Evolutionary conservation across 2,888 invertebrate genomes (phyloP), one percentile per base, ranked within the genome.

Genomic region (Folsomia candida): DNA sequence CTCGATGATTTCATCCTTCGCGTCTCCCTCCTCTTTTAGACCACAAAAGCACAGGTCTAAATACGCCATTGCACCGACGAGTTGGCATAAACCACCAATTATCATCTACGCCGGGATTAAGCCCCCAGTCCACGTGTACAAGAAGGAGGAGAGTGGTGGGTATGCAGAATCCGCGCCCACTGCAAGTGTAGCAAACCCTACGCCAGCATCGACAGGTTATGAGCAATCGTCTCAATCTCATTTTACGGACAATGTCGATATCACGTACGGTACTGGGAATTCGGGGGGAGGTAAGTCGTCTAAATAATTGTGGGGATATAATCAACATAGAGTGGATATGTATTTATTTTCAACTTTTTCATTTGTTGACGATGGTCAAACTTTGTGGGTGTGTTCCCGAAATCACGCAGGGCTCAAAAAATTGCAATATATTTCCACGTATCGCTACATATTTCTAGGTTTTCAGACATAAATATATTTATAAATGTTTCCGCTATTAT

Each of bases 101-200:
- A 82, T 83, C 62, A 82, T 83, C 72, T 83, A 83, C 76, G 82
- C 83, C 70, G 82, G 82, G 25, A 80, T 82, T 54, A 76, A 81
- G 59, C 83, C 82, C 26, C 83, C 83, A 27, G 81, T 83, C 2
- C 82, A 82, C 68, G 83, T 83, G 2, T 83, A 82, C 76, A 80
- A 83, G 67, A 79, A 81, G 51, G 81, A 81, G 0, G 70, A 62
- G n/a, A 72, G 68, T 6, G 76, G 73, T 37, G 37, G 37, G 37
- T 37, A 37, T 37, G n/a, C 51, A 18, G 47, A 57, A 28, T 60
- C 62, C 28, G 58, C 26, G 18, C 51, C 57, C 25, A n/a, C 62
- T 29, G 20, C 63, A 57, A 51, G 51, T 47, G 65, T 6, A 1
- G 51, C 11, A 4, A 20, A 27, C 14, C 18, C 6, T 51, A 20